Evolutionary conservation across 1,140 invertebrate genomes (phyloP), one percentile per base, ranked within the genome.

Genomic region (Zaprionus taronus): DNA sequence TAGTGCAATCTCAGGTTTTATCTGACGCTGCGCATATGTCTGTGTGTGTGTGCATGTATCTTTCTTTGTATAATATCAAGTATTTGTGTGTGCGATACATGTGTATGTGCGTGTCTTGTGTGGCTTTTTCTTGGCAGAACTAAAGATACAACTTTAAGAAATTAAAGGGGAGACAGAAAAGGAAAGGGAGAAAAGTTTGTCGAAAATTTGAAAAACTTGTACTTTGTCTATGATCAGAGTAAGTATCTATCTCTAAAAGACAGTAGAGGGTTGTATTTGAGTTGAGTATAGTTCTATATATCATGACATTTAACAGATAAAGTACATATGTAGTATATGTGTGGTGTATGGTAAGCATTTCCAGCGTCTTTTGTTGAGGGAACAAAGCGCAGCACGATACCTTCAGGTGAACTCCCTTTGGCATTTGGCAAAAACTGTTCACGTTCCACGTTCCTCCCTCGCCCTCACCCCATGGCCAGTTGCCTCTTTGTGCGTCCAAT

Each of bases 1-100:
- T 14, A 63, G 47, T 71, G 68, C 58, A 31, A 61, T 61, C 26
- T 34, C 55, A 58, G 57, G 20, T 61, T 53, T 60, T 60, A 69
- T 41, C 61, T 51, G 44, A 51, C 20, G 47, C n/a, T 49, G 15
- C 31, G 5, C 44, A 17, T 26, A 24, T 53, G 28, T 53, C 28
- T 51, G 12, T 34, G 24, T 47, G 14, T 47, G 15, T 17, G n/a
- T 17, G 5, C 5, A 20, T 20, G 47, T 22, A 14, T 12, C 20
- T 51, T 24, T 20, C n/a, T 47, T 47, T 47, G n/a, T 47, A 6
- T 17, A 9, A 17, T 47, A 17, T 9, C 41, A 41, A n/a, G 38
- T 41, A n/a, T 41, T 15, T n/a, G 5, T 15, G 14, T 41, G 15
- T n/a, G 15, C 5, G 31, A 9, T 9, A 11, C 9, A 34, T 34